Evolutionary conservation across 2,113 vertebrate species (phyloP).

Genomic region (Ciconia stormi): DNA sequence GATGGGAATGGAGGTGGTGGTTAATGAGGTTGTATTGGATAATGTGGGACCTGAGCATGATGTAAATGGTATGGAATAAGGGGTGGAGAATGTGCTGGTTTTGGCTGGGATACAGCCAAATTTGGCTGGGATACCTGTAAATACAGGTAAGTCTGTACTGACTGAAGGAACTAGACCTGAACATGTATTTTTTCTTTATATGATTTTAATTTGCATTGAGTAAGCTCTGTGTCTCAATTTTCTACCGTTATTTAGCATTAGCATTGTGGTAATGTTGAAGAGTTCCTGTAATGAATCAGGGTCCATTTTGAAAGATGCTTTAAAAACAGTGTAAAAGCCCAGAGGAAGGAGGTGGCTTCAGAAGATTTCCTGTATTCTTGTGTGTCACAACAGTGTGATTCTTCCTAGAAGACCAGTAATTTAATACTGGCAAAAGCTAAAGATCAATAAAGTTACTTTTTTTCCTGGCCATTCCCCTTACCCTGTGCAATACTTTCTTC

Average conservation of each 20-base stretch:
- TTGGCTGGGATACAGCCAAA: too few species aligned
- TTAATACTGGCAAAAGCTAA: not conserved
- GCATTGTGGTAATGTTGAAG: not conserved
- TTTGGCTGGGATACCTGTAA: not conserved
- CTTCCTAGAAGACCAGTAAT: not conserved
- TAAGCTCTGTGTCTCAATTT: not conserved
- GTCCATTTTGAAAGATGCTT: not conserved
- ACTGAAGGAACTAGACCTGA: not conserved
- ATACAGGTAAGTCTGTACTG: not conserved
- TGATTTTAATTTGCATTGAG: not conserved
- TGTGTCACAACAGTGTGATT: not conserved
- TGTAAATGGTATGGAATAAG: too few species aligned
- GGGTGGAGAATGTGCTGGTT: too few species aligned
- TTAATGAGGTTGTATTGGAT: too few species aligned
- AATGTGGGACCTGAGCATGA: too few species aligned
- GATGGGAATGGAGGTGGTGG: too few species aligned
- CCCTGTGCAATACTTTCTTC: not conserved
- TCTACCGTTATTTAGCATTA: not conserved
- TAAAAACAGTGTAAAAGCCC: not conserved
- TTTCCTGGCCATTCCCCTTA: not conserved
- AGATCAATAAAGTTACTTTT: not conserved
- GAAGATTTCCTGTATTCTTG: not conserved
- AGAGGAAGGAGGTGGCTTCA: not conserved
- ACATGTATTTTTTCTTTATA: not conserved
- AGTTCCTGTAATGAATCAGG: not conserved